phyloP scores from a whole-genome alignment of 2,113 vertebrate genomes.

The Danio rerio region DNA sequence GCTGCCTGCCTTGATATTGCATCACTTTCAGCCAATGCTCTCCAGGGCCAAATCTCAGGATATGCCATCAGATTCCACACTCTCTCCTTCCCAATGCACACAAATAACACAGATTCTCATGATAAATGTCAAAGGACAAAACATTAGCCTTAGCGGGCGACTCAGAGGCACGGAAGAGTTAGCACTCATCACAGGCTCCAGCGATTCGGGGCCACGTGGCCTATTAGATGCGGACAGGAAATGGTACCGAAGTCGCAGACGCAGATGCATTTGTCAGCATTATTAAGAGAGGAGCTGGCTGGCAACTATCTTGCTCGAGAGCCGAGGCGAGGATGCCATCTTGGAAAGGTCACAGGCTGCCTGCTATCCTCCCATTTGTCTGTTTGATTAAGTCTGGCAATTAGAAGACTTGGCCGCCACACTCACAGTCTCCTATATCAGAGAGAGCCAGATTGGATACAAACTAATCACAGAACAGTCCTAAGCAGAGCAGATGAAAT shows the following conservation, averaged over 20 bases:
- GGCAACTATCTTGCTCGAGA: constrained; percentile 63
- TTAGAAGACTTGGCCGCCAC: constrained; percentile 67
- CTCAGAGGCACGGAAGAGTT: constrained; percentile 27
- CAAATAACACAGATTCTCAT: constrained; percentile 31
- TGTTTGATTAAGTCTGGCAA: constrained; percentile 77
- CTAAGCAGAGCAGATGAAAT: constrained; percentile 30
- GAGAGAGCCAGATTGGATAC: constrained; percentile 67
- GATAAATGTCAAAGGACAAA: constrained; percentile 51
- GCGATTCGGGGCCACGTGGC: constrained; percentile 33
- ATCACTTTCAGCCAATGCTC: constrained; percentile 43
- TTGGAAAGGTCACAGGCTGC: constrained; percentile 73
- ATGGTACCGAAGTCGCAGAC: constrained; percentile 39
- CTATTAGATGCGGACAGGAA: constrained; percentile 55
- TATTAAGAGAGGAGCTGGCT: constrained; percentile 65
- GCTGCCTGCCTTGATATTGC: constrained; percentile 37
- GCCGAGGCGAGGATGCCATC: constrained; percentile 56
- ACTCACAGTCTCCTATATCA: constrained; percentile 55
- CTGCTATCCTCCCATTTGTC: constrained; percentile 71
- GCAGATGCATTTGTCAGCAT: constrained; percentile 56
- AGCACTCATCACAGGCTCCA: constrained; percentile 48
- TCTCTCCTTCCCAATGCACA: constrained; percentile 17
- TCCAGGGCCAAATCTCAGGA: constrained; percentile 42
- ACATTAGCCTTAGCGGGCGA: constrained; percentile 48
- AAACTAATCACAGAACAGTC: constrained; percentile 68
- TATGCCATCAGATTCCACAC: constrained; percentile 43